Evolutionary conservation across 2,888 invertebrate genomes (phyloP), one percentile per base, ranked within the genome.

Genomic region (Euzophera pinguis): DNA sequence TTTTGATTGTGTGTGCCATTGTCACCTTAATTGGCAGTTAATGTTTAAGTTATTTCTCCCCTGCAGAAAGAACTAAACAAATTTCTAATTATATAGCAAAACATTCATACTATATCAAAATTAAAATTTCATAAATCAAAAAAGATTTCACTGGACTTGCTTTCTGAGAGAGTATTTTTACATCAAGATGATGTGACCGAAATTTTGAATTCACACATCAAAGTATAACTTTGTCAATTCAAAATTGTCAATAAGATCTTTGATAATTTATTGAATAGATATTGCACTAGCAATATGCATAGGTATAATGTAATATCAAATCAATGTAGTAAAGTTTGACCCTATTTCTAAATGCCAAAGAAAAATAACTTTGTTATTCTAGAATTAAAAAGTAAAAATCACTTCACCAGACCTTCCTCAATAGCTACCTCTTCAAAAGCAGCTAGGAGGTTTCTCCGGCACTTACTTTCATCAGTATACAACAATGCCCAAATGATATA

Each of bases 401-500:
- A 38, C 14, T 38, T 38, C 14, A 38, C 69, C 1, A 66, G 53
- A 53, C 57, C 54, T 39, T 78, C 77, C 7, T 83, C 78, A 52
- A 67, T 76, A 35, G 79, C 72, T 17, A 75, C 82, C 69, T 87
- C 84, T 52, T 91, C 87, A 71, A 91, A 91, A 14, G 84, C 91
- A 53, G 91, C 79, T 63, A 92, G 69, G 47, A 93, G 78, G 73
- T 93, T 93, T 61, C 92, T 81, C 47, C 91, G 78, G 63, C 93
- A 93, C 62, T 91, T 92, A 62, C 89, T 91, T 59, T 92, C 92
- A 65, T 91, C 92, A 53, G 91, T 91, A 65, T 94, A 94, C 54
- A 92, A 84, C 59, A 94, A 87, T 55, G 88, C 79, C 85, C 93
- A 92, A 64, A 94, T 92, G 5, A 91, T 90, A 63, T 91, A 92